phyloP scores from a whole-genome alignment of 2,888 invertebrate species.

The Lycia hirtaria region DNA sequence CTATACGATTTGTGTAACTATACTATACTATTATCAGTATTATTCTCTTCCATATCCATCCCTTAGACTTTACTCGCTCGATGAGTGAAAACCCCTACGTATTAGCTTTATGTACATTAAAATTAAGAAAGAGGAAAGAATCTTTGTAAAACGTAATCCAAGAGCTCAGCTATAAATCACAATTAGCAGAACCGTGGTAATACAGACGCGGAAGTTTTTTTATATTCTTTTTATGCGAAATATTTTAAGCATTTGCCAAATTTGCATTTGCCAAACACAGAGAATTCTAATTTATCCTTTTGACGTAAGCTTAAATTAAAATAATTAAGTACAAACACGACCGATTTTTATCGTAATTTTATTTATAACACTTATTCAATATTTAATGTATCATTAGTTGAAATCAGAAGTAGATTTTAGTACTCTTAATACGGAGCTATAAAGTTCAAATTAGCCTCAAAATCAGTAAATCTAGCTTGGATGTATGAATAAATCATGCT shows the following conservation, averaged over 20 bases:
- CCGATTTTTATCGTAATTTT: constrained; percentile 4
- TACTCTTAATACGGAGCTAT: not conserved
- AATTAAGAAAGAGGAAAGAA: constrained; percentile 14
- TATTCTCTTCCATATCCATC: no score
- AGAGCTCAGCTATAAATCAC: constrained; percentile 29
- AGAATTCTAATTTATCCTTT: constrained; percentile 21
- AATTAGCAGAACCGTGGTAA: constrained; percentile 31
- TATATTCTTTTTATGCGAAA: constrained; percentile 25
- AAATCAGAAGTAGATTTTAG: not conserved
- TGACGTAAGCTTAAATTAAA: constrained; percentile 8
- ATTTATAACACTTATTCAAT: constrained; percentile 2
- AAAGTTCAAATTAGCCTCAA: constrained; percentile 12
- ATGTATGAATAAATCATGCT: constrained; percentile 55
- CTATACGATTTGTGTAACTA: no score
- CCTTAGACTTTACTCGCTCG: no score
- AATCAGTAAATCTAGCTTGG: constrained; percentile 9
- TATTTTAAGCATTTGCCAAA: constrained; percentile 20
- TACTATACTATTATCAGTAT: no score
- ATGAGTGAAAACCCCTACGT: no score
- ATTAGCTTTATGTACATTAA: no score
- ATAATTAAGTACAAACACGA: constrained; percentile 16
- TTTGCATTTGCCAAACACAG: no score
- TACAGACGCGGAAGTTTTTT: constrained; percentile 31
- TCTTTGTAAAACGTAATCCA: constrained; percentile 12
- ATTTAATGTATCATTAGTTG: not conserved